Percentiles rank a stretch among this genome's conserved stretches.
Conservation (phyloP, 2,797 vertebrate genomes). For the Hydrophis major region DNA sequence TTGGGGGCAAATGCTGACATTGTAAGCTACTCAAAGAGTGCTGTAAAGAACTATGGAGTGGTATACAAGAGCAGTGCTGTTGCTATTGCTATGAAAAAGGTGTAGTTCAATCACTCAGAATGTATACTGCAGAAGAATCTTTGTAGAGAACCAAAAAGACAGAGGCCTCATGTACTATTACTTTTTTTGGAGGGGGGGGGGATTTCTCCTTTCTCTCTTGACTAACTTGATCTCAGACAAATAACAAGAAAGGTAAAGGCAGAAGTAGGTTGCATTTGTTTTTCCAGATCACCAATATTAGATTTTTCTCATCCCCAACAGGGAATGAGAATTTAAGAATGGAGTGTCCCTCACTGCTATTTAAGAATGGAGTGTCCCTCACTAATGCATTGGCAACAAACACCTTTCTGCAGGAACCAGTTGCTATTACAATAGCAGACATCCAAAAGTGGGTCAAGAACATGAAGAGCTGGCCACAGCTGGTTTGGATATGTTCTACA, state of each 20-base stretch:
- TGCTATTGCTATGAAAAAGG: neutral
- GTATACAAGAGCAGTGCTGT: neutral
- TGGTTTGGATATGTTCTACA: neutral
- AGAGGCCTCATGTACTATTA: neutral
- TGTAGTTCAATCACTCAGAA: neutral
- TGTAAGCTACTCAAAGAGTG: neutral
- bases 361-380: neutral
- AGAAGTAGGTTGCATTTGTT: neutral
- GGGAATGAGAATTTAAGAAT: neutral
- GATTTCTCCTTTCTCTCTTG: neutral
- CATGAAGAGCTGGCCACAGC: neutral
- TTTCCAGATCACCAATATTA: neutral
- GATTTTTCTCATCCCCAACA: neutral
- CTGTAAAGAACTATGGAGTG: neutral
- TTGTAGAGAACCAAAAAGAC: neutral
- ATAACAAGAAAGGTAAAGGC: neutral
- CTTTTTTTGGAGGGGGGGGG: no score
- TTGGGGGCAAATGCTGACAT: neutral
- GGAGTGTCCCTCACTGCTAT: neutral
- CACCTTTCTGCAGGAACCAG: neutral
- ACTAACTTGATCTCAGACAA: neutral
- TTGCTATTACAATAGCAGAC: neutral
- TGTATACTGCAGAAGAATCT: neutral
- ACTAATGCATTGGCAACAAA: neutral
- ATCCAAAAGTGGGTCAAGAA: neutral